Conservation (phyloP, 2,113 vertebrate species). For the Gavia stellata region DNA sequence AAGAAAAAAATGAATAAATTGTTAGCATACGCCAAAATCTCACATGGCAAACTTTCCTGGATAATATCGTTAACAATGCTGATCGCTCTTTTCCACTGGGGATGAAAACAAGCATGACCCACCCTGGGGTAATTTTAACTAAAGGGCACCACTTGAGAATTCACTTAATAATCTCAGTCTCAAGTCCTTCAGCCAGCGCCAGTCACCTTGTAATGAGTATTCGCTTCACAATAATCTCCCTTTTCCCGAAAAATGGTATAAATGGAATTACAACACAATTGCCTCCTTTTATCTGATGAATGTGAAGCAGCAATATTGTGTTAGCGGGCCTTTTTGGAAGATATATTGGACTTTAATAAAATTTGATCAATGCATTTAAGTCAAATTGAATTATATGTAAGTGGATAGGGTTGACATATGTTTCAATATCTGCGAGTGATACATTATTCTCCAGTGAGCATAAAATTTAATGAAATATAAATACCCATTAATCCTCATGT, state of each 20-base stretch:
- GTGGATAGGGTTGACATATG: conserved; percentile 96
- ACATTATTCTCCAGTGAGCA: conserved; percentile 91
- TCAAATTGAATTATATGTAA: conserved; percentile 96
- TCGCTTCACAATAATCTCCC: conserved; percentile 51
- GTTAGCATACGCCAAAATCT: not conserved
- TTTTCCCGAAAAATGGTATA: conserved; percentile 63
- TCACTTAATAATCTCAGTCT: conserved; percentile 51
- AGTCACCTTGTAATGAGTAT: conserved; percentile 69
- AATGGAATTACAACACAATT: conserved; percentile 75
- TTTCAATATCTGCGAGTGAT: conserved; percentile 92
- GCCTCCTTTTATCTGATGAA: conserved; percentile 74
- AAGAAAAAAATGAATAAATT: not conserved
- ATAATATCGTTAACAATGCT: not conserved
- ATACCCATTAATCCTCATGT: conserved; percentile 97
- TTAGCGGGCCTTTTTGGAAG: conserved; percentile 82
- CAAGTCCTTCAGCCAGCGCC: conserved; percentile 58
- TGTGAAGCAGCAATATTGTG: conserved; percentile 73
- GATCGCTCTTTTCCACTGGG: not conserved
- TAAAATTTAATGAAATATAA: conserved; percentile 99
- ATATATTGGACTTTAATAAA: conserved; percentile 91
- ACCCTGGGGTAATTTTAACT: conserved; percentile 8
- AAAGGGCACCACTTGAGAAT: conserved; percentile 60
- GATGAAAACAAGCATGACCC: not conserved
- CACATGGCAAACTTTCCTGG: not conserved
- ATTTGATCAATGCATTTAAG: conserved; percentile 95